Conservation (phyloP, 1,140 invertebrate genomes). For the Hyposmocoma kahamanoa region DNA sequence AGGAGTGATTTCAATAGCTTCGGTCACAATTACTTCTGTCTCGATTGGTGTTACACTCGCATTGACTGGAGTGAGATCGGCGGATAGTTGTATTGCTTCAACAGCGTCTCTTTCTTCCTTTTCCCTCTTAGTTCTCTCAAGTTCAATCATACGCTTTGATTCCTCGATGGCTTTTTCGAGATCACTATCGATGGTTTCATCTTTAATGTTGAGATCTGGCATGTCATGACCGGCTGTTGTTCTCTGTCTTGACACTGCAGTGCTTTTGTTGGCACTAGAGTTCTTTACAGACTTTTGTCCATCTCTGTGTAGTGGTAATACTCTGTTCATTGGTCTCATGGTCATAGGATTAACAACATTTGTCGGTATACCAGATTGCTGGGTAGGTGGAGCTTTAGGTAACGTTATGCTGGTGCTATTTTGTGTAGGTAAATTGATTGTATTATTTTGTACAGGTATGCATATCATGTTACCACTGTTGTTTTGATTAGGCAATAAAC, state of each 20-base stretch:
- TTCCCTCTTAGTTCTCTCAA: constrained; percentile 61
- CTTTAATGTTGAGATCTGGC: constrained; percentile 69
- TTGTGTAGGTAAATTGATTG: constrained; percentile 65
- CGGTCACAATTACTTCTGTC: constrained; percentile 14
- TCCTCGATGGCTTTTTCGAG: constrained; percentile 72
- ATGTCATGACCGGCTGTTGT: constrained; percentile 66
- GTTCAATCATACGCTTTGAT: constrained; percentile 68
- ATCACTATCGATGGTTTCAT: constrained; percentile 67
- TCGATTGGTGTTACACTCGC: constrained; percentile 34
- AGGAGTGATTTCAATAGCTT: constrained; percentile 24
- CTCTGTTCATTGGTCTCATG: constrained; percentile 82
- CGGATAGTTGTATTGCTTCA: constrained; percentile 44
- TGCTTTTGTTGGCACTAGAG: constrained; percentile 35
- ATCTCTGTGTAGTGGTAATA: constrained; percentile 80
- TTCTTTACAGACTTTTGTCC: constrained; percentile 57
- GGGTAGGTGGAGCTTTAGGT: constrained; percentile 75
- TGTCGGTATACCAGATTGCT: constrained; percentile 77
- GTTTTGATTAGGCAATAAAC: constrained; percentile 53
- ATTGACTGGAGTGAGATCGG: constrained; percentile 45
- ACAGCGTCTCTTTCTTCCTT: constrained; percentile 54
- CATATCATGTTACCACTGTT: constrained; percentile 54
- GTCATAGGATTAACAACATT: constrained; percentile 80
- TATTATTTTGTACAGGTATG: constrained; percentile 56
- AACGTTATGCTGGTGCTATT: constrained; percentile 74
- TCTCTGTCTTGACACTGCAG: constrained; percentile 45